These are phyloP conservation scores for Azorinus chamasolen DNA, from an alignment of 2,888 invertebrate species.

Conservation along the genomic window DNA sequence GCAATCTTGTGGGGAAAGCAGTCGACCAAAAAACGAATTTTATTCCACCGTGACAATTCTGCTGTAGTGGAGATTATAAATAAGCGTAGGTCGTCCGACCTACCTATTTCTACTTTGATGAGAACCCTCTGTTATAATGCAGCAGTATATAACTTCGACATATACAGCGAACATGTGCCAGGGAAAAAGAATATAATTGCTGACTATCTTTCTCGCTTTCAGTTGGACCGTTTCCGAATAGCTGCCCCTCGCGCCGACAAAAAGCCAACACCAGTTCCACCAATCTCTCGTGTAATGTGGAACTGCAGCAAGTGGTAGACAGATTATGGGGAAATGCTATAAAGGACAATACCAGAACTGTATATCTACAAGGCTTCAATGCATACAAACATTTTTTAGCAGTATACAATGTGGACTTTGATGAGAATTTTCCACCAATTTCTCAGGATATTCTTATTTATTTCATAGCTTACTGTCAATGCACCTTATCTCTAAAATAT, in stretches of 20 bases:
- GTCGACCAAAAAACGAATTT: slow-evolving; percentile 26
- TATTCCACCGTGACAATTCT: slow-evolving; percentile 43
- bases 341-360: too few relatives aligned
- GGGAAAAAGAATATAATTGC: not conserved
- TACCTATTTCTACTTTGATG: slow-evolving; percentile 27
- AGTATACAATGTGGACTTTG: too few relatives aligned
- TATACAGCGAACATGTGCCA: not conserved
- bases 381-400: too few relatives aligned
- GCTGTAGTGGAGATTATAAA: slow-evolving; percentile 38
- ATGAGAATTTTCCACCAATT: too few relatives aligned
- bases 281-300: too few relatives aligned
- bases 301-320: too few relatives aligned
- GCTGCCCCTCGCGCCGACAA: not conserved
- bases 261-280: too few relatives aligned
- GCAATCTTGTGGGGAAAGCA: slow-evolving; percentile 27
- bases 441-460: too few relatives aligned
- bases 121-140: slow-evolving; percentile 28
- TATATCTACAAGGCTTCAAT: too few relatives aligned
- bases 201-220: slow-evolving; percentile 22
- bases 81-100: slow-evolving; percentile 30
- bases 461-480: too few relatives aligned
- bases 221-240: slow-evolving; percentile 5
- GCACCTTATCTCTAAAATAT: too few relatives aligned
- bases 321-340: too few relatives aligned
- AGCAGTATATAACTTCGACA: not conserved